These are phyloP conservation scores for Drosophila conformis DNA, from an alignment of 2,888 invertebrate genomes.

Conservation along the genomic window DNA sequence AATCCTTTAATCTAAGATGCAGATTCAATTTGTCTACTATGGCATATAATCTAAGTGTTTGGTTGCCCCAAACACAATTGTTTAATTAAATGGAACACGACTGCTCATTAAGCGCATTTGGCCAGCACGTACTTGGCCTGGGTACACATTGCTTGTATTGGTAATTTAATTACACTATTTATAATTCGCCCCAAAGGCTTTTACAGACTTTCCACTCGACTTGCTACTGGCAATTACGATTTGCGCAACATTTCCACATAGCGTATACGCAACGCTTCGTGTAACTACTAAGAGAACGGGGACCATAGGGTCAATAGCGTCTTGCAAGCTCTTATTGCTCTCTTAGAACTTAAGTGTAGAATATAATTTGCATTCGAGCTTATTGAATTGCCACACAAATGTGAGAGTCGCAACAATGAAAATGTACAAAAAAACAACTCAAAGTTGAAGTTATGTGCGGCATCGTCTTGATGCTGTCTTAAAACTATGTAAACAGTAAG, in stretches of 20 bases:
- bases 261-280: conserved; percentile 67
- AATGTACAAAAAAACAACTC: conserved; percentile 44
- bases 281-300: conserved; percentile 37
- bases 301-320: conserved; percentile 6
- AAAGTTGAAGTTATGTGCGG: conserved; percentile 39
- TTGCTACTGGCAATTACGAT: conserved; percentile 58
- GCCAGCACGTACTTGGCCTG: conserved; percentile 13
- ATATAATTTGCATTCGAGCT: conserved; percentile 51
- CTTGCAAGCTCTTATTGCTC: conserved; percentile 24
- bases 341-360: conserved; percentile 46
- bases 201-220: conserved; percentile 40
- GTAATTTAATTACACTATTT: conserved; percentile 74
- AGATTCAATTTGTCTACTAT: conserved; percentile 44
- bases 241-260: conserved; percentile 42
- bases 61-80: conserved; percentile 51
- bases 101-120: conserved; percentile 42
- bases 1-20: conserved; percentile 36
- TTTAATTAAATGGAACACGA: conserved; percentile 73
- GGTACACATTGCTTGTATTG: conserved; percentile 45
- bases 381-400: conserved; percentile 67
- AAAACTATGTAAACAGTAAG: conserved; percentile 42
- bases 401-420: conserved; percentile 46
- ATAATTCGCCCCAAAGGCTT: conserved; percentile 43
- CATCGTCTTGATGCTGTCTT: conserved; percentile 12
- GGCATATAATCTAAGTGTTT: conserved; percentile 57